phyloP scores from a whole-genome alignment of 1,140 invertebrate genomes.

The Phocides pigmalion region DNA sequence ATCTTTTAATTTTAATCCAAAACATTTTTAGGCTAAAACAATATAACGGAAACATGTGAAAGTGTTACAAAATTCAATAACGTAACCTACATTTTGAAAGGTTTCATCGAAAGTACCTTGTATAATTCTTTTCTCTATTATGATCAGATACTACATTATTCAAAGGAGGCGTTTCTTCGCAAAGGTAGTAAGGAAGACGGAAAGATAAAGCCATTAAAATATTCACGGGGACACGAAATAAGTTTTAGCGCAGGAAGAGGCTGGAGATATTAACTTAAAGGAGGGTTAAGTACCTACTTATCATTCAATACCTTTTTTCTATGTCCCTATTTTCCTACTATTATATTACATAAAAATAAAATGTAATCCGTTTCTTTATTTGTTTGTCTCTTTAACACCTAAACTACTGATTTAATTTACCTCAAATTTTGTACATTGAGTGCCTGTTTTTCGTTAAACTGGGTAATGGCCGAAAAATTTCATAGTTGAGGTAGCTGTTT shows the following conservation, averaged over 20 bases:
- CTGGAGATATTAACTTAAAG: conserved; percentile 4
- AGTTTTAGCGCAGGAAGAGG: conserved; percentile 11
- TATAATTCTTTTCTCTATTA: conserved; percentile 18
- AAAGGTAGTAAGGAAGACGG: conserved; percentile 15
- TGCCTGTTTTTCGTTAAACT: too few species aligned
- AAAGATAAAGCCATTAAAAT: conserved; percentile 22
- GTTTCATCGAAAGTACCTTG: background rate
- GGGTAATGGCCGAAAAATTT: too few species aligned
- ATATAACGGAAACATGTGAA: background rate
- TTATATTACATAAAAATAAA: too few species aligned
- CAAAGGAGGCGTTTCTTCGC: conserved; percentile 5
- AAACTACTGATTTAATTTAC: too few species aligned
- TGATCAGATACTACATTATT: conserved; percentile 18
- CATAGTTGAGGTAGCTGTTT: too few species aligned
- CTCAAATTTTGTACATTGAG: too few species aligned
- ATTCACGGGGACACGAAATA: conserved; percentile 17
- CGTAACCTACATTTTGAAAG: background rate
- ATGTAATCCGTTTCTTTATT: too few species aligned
- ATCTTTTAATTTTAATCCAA: too few species aligned
- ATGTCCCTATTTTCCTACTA: too few species aligned
- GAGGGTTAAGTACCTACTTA: background rate
- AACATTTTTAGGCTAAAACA: background rate
- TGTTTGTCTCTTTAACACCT: too few species aligned
- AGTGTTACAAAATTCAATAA: conserved; percentile 5
- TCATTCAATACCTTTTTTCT: background rate